A percentile compares a stretch with the other conserved stretches of the same genome.
These are phyloP conservation scores for Adoxophyes honmai DNA, from an alignment of 1,140 invertebrate genomes.

Conservation along the genomic window DNA sequence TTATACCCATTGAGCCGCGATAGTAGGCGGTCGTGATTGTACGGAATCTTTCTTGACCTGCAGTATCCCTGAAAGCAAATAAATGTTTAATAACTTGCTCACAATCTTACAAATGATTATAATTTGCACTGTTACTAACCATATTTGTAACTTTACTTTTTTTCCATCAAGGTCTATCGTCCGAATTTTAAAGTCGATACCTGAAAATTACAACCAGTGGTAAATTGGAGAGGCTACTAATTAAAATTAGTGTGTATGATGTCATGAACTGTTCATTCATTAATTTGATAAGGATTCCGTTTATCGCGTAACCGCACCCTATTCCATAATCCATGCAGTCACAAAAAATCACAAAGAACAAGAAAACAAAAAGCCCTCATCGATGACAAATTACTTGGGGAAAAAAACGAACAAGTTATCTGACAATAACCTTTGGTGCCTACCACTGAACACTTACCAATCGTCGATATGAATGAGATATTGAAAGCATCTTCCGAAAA, in stretches of 20 bases:
- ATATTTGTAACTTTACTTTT: conserved; percentile 99
- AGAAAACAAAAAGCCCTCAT: conserved; percentile 61
- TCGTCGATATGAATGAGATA: conserved; percentile 98
- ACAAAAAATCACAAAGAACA: conserved; percentile 42
- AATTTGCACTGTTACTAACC: conserved; percentile 79
- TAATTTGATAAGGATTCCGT: conserved; percentile 62
- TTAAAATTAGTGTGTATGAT: conserved; percentile 74
- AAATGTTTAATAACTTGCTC: background rate
- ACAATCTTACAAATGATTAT: background rate
- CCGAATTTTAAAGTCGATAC: conserved; percentile 99
- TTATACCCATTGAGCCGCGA: conserved; percentile 98
- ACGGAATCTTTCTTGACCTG: conserved; percentile 96
- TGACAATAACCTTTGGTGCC: conserved; percentile 73
- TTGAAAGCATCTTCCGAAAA: conserved; percentile 99
- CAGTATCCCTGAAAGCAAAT: conserved; percentile 87
- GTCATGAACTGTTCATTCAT: conserved; percentile 62
- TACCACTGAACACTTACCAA: conserved; percentile 84
- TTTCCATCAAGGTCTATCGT: conserved; percentile 98
- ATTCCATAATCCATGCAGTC: conserved; percentile 23
- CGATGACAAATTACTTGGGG: conserved; percentile 56
- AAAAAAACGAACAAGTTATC: conserved; percentile 19
- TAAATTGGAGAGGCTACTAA: conserved; percentile 49
- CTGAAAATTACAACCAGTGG: conserved; percentile 79
- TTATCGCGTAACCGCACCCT: conserved; percentile 55
- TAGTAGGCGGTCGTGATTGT: conserved; percentile 99